Percentiles rank a stretch among this genome's conserved stretches.
Evolutionary conservation across 2,113 vertebrate genomes (phyloP).

Genomic region (Caracal caracal): DNA sequence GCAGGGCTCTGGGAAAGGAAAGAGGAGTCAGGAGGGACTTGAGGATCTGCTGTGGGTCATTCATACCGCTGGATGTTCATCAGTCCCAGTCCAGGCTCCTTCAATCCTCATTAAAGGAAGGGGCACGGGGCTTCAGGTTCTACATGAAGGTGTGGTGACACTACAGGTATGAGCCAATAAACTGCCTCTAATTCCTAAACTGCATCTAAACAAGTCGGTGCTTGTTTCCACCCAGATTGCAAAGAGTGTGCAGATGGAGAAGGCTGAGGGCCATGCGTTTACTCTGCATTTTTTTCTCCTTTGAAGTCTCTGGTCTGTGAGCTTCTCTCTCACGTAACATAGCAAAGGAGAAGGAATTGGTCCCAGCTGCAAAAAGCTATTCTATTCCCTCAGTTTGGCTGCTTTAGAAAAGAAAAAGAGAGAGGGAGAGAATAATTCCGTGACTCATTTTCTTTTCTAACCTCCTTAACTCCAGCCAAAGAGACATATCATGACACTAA

Average conservation of each 20-base stretch:
- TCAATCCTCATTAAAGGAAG: neutral
- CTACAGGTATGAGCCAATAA: neutral
- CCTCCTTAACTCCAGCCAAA: neutral
- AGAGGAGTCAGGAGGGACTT: neutral
- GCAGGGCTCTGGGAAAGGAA: rapidly evolving
- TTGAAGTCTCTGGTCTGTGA: neutral
- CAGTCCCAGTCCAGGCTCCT: neutral
- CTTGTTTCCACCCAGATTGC: neutral
- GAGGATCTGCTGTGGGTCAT: no score
- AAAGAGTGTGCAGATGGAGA: neutral
- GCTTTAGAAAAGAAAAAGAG: neutral
- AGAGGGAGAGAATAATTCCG: neutral
- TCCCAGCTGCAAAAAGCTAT: neutral
- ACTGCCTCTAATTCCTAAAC: neutral
- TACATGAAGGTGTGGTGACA: neutral
- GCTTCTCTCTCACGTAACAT: neutral
- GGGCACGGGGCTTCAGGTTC: neutral
- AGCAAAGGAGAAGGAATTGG: neutral
- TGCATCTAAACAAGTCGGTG: neutral
- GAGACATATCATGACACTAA: neutral
- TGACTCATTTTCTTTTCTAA: neutral
- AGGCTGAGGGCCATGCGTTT: neutral
- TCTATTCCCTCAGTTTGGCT: neutral
- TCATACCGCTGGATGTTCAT: neutral
- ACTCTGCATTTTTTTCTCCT: neutral